Evolutionary conservation across 2,888 invertebrate genomes (phyloP).

Genomic region (Calameuta pallipes): DNA sequence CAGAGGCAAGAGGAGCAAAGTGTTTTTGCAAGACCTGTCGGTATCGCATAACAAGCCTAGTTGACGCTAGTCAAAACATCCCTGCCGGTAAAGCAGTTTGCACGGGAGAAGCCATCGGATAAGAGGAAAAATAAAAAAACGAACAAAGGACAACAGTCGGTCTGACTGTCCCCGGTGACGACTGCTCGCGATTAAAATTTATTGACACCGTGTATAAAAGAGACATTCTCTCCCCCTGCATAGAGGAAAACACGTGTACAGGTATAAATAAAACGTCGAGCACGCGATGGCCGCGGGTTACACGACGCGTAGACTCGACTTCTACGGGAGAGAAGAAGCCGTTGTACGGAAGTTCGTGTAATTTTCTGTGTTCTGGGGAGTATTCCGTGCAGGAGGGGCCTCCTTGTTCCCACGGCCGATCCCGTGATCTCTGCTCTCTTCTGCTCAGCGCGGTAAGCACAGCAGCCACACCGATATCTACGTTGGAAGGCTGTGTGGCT

Average conservation of each 20-base stretch:
- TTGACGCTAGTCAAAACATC: background rate
- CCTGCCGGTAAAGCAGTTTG: background rate
- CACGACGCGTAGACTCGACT: background rate
- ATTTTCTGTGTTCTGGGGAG: slow-evolving; percentile 11
- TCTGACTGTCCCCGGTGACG: background rate
- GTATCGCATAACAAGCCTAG: background rate
- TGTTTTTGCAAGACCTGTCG: background rate
- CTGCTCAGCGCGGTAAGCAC: background rate
- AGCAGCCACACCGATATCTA: background rate
- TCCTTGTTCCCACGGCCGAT: slow-evolving; percentile 61
- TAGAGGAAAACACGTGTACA: background rate
- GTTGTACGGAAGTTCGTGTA: slow-evolving; percentile 7
- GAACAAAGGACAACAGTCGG: too few relatives aligned
- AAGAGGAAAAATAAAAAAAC: background rate
- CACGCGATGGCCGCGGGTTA: background rate
- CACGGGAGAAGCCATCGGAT: background rate
- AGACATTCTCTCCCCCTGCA: background rate
- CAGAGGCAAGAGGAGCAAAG: background rate
- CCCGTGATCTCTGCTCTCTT: slow-evolving; percentile 59
- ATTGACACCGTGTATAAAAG: background rate
- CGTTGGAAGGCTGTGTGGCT: slow-evolving; percentile 4
- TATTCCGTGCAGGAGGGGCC: slow-evolving; percentile 20
- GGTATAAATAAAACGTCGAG: slow-evolving; percentile 6
- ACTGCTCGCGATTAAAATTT: too few relatives aligned
- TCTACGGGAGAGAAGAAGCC: background rate